These are phyloP conservation scores for Seira sanloemensis DNA, from an alignment of 2,888 invertebrate species.

Conservation along the genomic window DNA sequence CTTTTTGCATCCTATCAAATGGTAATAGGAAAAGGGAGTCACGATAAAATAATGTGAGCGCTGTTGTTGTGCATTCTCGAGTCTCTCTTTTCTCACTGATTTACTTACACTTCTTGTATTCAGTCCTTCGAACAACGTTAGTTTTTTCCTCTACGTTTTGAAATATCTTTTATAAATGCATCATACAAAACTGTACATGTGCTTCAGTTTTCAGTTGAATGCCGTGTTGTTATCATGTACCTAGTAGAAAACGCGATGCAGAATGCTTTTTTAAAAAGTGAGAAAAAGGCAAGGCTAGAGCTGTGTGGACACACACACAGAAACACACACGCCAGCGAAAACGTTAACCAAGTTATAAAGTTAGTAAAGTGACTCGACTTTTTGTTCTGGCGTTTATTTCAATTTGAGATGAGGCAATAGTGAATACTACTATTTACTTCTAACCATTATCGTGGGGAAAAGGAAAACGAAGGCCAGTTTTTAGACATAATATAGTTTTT, in stretches of 20 bases:
- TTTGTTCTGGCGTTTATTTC: conserved; percentile 25
- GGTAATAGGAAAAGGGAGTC: not conserved
- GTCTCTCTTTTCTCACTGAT: not conserved
- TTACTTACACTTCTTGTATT: conserved; percentile 12
- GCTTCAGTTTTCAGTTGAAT: conserved; percentile 62
- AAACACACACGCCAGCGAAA: conserved; percentile 9
- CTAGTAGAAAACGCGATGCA: not conserved
- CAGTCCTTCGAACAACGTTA: not conserved
- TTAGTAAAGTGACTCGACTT: not conserved
- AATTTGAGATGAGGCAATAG: not conserved
- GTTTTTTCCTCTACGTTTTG: conserved; percentile 31
- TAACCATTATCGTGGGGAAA: conserved; percentile 14
- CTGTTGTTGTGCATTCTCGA: not conserved
- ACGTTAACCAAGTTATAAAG: not conserved
- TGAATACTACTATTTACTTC: no score
- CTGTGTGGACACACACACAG: not conserved
- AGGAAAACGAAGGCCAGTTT: conserved; percentile 58
- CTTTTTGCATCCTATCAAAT: not conserved
- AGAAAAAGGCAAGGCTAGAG: not conserved
- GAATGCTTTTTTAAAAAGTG: not conserved
- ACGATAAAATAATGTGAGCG: not conserved
- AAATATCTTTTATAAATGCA: conserved; percentile 41
- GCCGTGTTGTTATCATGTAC: conserved; percentile 33
- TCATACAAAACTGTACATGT: conserved; percentile 56
- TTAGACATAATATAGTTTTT: conserved; percentile 21